Conservation (phyloP, 2,113 vertebrate species). For the Hypanus sabinus region DNA sequence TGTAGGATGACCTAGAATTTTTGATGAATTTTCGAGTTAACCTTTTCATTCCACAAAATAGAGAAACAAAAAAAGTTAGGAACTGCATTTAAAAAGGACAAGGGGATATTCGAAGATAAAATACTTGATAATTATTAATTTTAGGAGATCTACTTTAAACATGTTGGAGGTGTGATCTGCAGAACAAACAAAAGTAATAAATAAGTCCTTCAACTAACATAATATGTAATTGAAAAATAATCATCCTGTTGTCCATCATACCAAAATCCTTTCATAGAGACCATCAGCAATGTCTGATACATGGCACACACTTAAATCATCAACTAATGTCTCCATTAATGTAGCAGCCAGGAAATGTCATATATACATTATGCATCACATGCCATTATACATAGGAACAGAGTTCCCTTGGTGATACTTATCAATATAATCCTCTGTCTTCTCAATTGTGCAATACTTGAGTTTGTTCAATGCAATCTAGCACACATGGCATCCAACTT, state of each 20-base stretch:
- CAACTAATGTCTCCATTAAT: background rate
- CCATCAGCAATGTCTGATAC: background rate
- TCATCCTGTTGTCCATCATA: background rate
- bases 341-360: slow-evolving; percentile 5
- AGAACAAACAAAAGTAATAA: background rate
- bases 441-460: background rate
- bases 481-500: background rate
- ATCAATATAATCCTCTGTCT: background rate
- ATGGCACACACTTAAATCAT: background rate
- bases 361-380: background rate
- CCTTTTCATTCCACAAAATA: background rate
- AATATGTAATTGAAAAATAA: background rate
- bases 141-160: background rate
- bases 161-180: background rate
- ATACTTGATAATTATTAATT: background rate
- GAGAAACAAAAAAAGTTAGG: background rate
- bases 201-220: background rate
- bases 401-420: background rate
- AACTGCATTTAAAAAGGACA: background rate
- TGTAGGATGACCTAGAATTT: background rate
- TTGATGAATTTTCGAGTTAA: background rate
- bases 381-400: background rate
- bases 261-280: background rate
- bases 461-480: background rate
- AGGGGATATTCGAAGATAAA: background rate